Evolutionary conservation across 2,797 vertebrate species (phyloP).

Genomic region (Xerus rutilus): DNA sequence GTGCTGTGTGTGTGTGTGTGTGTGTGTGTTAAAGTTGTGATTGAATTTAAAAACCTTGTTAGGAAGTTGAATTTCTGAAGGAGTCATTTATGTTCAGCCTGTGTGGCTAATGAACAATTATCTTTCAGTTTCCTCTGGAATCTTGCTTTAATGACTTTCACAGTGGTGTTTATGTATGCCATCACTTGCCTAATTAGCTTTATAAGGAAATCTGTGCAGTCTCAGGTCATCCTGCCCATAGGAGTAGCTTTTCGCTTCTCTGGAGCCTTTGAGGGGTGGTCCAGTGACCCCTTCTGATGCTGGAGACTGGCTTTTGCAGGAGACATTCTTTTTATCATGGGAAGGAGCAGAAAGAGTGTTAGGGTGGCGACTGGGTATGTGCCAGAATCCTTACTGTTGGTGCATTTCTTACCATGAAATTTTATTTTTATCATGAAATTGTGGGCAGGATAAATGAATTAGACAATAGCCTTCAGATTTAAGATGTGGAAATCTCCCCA

Average conservation of each 20-base stretch:
- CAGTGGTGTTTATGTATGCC: neutral
- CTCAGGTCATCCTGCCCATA: neutral
- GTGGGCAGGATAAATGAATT: neutral
- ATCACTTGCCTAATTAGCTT: slow-evolving; percentile 51
- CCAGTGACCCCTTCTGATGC: neutral
- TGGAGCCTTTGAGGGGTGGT: neutral
- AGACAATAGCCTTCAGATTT: neutral
- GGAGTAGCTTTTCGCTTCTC: neutral
- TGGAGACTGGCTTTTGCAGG: neutral
- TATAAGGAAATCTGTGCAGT: neutral
- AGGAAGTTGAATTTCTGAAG: slow-evolving; percentile 50
- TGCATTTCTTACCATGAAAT: neutral
- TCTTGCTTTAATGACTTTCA: slow-evolving; percentile 46
- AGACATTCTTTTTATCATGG: neutral
- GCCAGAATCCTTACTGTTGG: neutral
- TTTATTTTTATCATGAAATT: slow-evolving; percentile 22
- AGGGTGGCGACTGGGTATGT: neutral
- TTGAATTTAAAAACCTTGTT: slow-evolving; percentile 61
- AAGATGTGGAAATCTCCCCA: neutral
- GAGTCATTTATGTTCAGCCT: slow-evolving; percentile 47
- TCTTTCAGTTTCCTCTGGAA: slow-evolving; percentile 50
- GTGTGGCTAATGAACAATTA: slow-evolving; percentile 64
- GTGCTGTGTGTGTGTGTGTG: neutral
- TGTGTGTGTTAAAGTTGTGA: neutral
- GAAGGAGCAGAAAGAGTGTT: neutral